Evolutionary conservation across 30 jellyfish, hydroid and myxozoan genomes (phyloP).

Genomic region (Pelagia noctiluca): DNA sequence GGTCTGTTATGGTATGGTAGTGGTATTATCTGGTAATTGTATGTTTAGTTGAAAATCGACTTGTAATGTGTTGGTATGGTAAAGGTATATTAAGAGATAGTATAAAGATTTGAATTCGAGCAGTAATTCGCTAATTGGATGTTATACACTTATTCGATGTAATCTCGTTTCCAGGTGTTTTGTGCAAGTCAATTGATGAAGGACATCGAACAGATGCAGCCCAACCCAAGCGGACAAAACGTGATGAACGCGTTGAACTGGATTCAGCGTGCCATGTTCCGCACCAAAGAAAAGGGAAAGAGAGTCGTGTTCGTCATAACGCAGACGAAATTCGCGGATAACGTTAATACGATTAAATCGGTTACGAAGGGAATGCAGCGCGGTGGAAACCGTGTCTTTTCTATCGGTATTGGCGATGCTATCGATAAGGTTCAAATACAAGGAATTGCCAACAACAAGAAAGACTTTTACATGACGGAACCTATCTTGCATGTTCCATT

Average conservation of each 20-base stretch:
- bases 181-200: constrained; percentile 64
- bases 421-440: constrained; percentile 63
- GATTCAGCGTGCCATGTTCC: constrained; percentile 15
- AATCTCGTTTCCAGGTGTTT: constrained; percentile 25
- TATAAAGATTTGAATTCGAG: too few relatives aligned
- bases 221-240: constrained; percentile 68
- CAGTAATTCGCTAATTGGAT: too few relatives aligned
- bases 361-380: constrained; percentile 26
- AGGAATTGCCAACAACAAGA: constrained; percentile 49
- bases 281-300: constrained; percentile 54
- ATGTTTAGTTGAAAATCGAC: too few relatives aligned
- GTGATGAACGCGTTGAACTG: constrained; percentile 57
- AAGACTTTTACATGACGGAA: constrained; percentile 38
- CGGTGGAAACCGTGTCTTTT: constrained; percentile 34
- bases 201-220: constrained; percentile 62
- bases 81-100: too few relatives aligned
- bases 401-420: constrained; percentile 63
- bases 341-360: constrained; percentile 46
- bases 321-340: constrained; percentile 62
- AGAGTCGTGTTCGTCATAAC: constrained; percentile 49
- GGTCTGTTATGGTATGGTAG: too few relatives aligned
- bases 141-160: too few relatives aligned
- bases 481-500: constrained; percentile 61
- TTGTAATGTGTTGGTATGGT: too few relatives aligned
- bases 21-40: too few relatives aligned